A percentile compares a stretch with the other conserved stretches of the same genome.
phyloP scores from a whole-genome alignment of 2,888 invertebrate genomes.

The Cheilosia vulpina region DNA sequence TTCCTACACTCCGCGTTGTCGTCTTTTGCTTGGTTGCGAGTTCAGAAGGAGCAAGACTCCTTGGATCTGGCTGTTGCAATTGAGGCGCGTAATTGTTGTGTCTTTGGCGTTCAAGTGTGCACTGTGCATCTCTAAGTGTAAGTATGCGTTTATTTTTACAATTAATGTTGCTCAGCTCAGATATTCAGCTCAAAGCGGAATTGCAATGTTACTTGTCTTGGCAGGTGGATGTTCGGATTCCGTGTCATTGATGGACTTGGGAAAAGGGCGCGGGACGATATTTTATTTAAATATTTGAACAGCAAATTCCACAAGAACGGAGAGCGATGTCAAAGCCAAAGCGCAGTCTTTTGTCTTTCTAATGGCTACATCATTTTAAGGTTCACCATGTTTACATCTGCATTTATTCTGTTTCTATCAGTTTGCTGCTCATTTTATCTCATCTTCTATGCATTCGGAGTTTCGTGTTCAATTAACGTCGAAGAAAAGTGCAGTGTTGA shows the following conservation, averaged over 20 bases:
- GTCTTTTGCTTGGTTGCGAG: slow-evolving; percentile 6
- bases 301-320: too few relatives aligned
- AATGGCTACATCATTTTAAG: too few relatives aligned
- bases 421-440: too few relatives aligned
- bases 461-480: too few relatives aligned
- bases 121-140: slow-evolving; percentile 52
- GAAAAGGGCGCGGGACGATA: background rate
- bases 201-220: background rate
- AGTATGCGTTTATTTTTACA: slow-evolving; percentile 55
- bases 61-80: slow-evolving; percentile 25
- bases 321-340: too few relatives aligned
- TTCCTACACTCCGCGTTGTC: background rate
- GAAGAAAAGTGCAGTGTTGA: too few relatives aligned
- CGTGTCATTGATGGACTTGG: background rate
- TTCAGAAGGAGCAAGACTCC: slow-evolving; percentile 32
- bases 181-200: slow-evolving; percentile 22
- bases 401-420: too few relatives aligned
- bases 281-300: too few relatives aligned
- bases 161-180: slow-evolving; percentile 48
- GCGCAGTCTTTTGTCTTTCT: too few relatives aligned
- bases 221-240: background rate
- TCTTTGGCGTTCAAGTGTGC: slow-evolving; percentile 53
- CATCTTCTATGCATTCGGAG: too few relatives aligned
- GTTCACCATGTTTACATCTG: too few relatives aligned
- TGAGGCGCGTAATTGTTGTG: slow-evolving; percentile 58